A percentile compares a stretch with the other conserved stretches of the same genome.
phyloP scores from a whole-genome alignment of 2,113 vertebrate species.

The Pampusana beccarii region DNA sequence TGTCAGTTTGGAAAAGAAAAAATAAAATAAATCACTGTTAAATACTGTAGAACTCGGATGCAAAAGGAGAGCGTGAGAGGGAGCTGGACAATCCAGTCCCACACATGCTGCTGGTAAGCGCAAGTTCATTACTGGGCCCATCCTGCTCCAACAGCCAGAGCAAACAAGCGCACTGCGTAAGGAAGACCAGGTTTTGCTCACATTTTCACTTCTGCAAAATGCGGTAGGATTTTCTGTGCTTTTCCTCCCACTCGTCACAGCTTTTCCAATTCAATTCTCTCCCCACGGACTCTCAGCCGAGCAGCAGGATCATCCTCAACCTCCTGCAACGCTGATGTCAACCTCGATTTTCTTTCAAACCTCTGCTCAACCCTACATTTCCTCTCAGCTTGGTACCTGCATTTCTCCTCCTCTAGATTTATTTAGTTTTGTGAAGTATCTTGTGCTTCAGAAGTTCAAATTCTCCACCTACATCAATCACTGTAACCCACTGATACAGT shows the following conservation, averaged over 20 bases:
- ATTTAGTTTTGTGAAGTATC: neutral
- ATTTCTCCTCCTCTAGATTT: neutral
- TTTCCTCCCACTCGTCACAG: neutral
- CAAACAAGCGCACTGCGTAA: too few species aligned
- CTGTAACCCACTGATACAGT: neutral
- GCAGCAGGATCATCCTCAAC: neutral
- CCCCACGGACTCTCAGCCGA: neutral
- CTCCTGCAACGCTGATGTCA: neutral
- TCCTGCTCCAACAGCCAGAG: neutral
- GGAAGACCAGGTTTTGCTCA: neutral
- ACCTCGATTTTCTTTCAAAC: neutral
- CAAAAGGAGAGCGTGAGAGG: fast-evolving
- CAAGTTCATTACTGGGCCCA: neutral
- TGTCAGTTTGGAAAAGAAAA: neutral
- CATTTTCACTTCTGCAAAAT: neutral
- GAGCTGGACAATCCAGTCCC: neutral
- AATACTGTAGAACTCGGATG: neutral
- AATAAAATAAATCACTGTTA: neutral
- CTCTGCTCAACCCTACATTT: neutral
- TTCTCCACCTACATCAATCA: neutral
- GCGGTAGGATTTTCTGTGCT: neutral
- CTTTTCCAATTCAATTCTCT: neutral
- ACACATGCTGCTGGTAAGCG: fast-evolving
- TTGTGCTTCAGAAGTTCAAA: neutral
- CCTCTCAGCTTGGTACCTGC: neutral